These are phyloP conservation scores for Rhinolophus sinicus DNA, from an alignment of 2,113 vertebrate species.

Conservation along the genomic window DNA sequence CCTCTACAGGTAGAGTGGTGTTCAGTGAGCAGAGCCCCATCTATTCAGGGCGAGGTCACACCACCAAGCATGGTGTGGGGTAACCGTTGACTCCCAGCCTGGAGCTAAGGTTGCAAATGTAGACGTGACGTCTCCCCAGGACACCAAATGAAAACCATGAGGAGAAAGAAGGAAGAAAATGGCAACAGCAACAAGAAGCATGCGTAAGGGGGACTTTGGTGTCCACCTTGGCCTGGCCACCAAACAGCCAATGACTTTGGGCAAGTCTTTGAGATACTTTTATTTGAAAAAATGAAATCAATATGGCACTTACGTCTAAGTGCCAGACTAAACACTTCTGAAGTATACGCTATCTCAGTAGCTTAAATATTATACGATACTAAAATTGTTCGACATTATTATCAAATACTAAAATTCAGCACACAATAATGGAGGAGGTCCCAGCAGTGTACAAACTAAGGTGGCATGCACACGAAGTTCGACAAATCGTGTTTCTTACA, in stretches of 20 bases:
- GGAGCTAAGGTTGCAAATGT: neutral
- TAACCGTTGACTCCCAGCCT: neutral
- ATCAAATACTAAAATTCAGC: neutral
- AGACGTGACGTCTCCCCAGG: neutral
- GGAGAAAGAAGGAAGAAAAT: neutral
- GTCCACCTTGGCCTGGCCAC: neutral
- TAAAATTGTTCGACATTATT: neutral
- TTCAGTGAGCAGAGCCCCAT: neutral
- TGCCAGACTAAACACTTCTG: neutral
- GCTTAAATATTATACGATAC: neutral
- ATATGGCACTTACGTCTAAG: neutral
- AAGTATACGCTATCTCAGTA: neutral
- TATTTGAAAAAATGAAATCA: neutral
- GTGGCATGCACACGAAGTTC: neutral
- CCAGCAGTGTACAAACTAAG: neutral
- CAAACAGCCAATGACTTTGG: neutral
- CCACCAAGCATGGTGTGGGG: rapidly evolving
- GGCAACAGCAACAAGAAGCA: neutral
- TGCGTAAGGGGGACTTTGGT: neutral
- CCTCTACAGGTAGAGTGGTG: rapidly evolving
- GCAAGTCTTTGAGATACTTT: neutral
- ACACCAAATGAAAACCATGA: neutral
- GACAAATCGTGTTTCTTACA: neutral
- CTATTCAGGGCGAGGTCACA: neutral
- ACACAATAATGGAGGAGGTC: neutral